Conservation (phyloP, 2,888 invertebrate species). For the Zelleria hepariella region DNA sequence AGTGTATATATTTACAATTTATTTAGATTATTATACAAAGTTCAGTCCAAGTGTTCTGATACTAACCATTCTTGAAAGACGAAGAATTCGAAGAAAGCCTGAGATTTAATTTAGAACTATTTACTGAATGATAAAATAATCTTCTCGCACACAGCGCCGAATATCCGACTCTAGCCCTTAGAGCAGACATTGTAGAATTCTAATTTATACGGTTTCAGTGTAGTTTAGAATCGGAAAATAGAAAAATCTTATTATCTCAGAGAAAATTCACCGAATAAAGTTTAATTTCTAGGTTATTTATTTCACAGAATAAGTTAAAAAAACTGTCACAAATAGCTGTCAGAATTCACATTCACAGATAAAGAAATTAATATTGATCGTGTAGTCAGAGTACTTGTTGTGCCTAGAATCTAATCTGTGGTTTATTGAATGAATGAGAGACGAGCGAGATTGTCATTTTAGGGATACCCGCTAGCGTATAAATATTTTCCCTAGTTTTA, state of each 20-base stretch:
- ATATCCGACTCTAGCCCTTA: slow-evolving; percentile 36
- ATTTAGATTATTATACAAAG: background rate
- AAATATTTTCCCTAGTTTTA: no score
- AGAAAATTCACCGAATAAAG: no score
- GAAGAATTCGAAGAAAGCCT: slow-evolving; percentile 16
- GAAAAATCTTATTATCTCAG: no score
- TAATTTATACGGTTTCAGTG: no score
- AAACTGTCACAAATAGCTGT: background rate
- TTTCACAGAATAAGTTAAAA: background rate
- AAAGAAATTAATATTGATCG: background rate
- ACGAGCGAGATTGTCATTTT: background rate
- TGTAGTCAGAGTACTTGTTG: no score
- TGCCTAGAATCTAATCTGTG: no score
- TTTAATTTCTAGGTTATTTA: no score
- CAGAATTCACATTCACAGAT: background rate
- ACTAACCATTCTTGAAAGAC: slow-evolving; percentile 17
- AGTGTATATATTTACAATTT: background rate
- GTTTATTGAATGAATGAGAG: background rate
- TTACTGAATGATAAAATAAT: slow-evolving; percentile 35
- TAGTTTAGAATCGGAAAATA: no score
- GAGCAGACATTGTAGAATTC: slow-evolving; percentile 38
- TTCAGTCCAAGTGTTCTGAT: background rate
- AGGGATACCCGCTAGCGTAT: no score
- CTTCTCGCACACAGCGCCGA: slow-evolving; percentile 32
- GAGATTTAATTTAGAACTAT: slow-evolving; percentile 28